Evolutionary conservation across 2,113 vertebrate genomes (phyloP).

Genomic region (Struthidea cinerea): DNA sequence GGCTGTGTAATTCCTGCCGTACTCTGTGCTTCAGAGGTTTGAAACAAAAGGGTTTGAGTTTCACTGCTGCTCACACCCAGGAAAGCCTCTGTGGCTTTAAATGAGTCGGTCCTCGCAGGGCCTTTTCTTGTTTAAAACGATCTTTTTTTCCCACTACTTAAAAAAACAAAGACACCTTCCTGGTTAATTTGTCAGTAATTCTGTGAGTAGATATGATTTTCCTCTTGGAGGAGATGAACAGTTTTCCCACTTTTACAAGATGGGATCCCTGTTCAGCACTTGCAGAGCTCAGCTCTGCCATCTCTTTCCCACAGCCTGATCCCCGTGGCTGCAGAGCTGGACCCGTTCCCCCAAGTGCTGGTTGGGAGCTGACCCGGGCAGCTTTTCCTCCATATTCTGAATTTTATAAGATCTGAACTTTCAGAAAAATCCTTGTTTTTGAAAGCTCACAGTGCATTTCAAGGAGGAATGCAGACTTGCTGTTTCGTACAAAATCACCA

Average conservation of each 20-base stretch:
- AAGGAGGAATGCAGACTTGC: neutral
- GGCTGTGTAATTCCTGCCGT: accelerated
- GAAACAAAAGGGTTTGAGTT: neutral
- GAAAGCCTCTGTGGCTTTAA: neutral
- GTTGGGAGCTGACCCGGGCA: neutral
- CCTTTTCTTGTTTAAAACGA: neutral
- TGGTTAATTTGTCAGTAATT: neutral
- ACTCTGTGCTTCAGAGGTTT: neutral
- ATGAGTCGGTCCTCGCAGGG: neutral
- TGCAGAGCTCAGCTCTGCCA: neutral
- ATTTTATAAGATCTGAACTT: neutral
- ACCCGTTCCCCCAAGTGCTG: accelerated
- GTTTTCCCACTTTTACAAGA: neutral
- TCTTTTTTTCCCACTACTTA: neutral
- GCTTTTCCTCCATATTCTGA: neutral
- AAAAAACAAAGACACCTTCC: neutral
- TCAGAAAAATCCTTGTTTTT: neutral
- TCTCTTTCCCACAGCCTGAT: neutral
- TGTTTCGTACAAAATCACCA: neutral
- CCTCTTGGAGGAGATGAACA: neutral
- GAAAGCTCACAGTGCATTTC: neutral
- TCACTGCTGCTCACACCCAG: neutral
- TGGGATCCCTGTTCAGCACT: neutral
- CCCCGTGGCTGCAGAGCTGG: neutral
- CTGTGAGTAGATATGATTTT: neutral